A percentile compares a stretch with the other conserved stretches of the same genome.
Evolutionary conservation across 2,113 vertebrate genomes (phyloP).

Genomic region (Perognathus longimembris): DNA sequence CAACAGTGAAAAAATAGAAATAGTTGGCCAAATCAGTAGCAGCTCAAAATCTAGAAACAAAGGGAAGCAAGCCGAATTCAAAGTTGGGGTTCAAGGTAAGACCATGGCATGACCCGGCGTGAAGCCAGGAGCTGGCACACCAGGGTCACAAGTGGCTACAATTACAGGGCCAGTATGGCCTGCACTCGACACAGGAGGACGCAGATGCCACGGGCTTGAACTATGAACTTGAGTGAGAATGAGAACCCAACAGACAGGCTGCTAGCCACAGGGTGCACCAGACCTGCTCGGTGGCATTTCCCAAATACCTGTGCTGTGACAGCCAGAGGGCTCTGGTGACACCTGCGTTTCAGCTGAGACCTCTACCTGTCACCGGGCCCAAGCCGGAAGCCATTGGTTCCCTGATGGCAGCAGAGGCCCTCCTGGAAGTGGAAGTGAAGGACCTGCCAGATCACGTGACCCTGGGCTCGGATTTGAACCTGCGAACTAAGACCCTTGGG

Average conservation of each 20-base stretch:
- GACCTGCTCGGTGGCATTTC: conserved; percentile 62
- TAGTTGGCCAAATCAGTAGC: background rate
- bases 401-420: background rate
- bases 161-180: background rate
- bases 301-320: conserved; percentile 38
- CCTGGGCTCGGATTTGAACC: rapidly evolving
- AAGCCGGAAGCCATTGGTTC: background rate
- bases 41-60: background rate
- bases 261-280: background rate
- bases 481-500: background rate
- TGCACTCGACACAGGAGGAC: background rate
- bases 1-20: background rate
- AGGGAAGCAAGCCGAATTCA: background rate
- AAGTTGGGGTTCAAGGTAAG: background rate
- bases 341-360: background rate
- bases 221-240: background rate
- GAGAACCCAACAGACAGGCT: background rate
- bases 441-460: rapidly evolving
- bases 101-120: rapidly evolving
- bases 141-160: rapidly evolving
- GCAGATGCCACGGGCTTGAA: background rate
- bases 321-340: background rate
- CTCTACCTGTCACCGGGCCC: background rate
- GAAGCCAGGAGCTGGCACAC: background rate
- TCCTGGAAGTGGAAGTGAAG: rapidly evolving